Evolutionary conservation across 2,797 vertebrate genomes (phyloP), one percentile per base, ranked within the genome.

Genomic region (Phylloscopus collybita): DNA sequence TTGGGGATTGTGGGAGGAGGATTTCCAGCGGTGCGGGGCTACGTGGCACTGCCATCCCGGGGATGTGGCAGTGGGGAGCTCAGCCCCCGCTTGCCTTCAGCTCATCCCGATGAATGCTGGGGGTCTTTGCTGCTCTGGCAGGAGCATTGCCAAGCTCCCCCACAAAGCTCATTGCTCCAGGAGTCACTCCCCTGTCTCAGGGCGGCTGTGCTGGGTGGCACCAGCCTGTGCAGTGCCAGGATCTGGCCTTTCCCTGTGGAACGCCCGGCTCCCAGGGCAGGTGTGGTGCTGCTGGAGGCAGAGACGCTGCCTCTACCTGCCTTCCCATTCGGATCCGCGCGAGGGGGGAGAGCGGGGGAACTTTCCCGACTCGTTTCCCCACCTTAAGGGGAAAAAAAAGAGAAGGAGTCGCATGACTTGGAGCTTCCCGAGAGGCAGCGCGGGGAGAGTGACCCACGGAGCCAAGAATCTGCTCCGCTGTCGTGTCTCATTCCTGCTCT

Each of bases 211-310:
- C 64, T 29, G 54, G 89, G 83, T 66, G 59, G 80, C 85, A 44
- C 47, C 75, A 34, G 67, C 12, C 53, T 3, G 60, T 1, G 51
- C 70, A 9, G 13, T 10, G 53, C 76, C 59, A 54, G 19, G 36
- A 80, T 49, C 36, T 1, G 5, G n/a, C 70, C 45, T 59, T 74
- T 67, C 59, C 86, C 79, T 11, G 88, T 13, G 88, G 88, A 84
- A 69, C 50, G 34, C 19, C 7, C 65, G 40, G 85, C 85, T 94
- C 86, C 85, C 38, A 22, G 23, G 82, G 81, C 88, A 84, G 93
- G 91, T 6, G 49, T 21, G 86, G 82, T 34, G 91, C 75, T 71
- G 79, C 91, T n/a, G 74, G 65, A n/a, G 93, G 91, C 74, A 44
- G 6, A 38, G 82, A 30, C 40, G 6, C 38, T 56, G 91, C 50